Percentiles rank a stretch among this genome's conserved stretches.
Evolutionary conservation across 1,140 invertebrate species (phyloP).

Genomic region (Drosophila athabasca): DNA sequence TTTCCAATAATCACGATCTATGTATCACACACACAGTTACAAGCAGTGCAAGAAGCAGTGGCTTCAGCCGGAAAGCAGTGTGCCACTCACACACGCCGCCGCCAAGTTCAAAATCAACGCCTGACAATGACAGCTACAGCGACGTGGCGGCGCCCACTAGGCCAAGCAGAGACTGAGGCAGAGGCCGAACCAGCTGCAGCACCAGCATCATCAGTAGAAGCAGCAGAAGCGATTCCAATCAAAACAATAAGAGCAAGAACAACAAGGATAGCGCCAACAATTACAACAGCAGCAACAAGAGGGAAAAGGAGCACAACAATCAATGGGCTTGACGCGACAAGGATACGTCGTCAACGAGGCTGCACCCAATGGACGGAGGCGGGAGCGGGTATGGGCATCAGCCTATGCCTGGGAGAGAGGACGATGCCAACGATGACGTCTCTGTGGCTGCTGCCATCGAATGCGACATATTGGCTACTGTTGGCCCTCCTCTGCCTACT

Average conservation of each 20-base stretch:
- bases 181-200: conserved; percentile 15
- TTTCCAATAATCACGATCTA: conserved; percentile 45
- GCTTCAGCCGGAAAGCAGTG: conserved; percentile 2
- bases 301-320: conserved; percentile 24
- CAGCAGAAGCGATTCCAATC: conserved; percentile 16
- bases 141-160: conserved; percentile 50
- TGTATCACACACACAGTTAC: conserved; percentile 15
- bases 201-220: conserved; percentile 15
- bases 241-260: conserved; percentile 1
- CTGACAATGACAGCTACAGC: conserved; percentile 74
- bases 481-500: conserved; percentile 62
- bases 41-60: conserved; percentile 26
- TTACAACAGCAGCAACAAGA: conserved; percentile 10
- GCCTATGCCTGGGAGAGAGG: conserved; percentile 23
- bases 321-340: conserved; percentile 55
- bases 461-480: conserved; percentile 60
- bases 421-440: conserved; percentile 50
- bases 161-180: conserved; percentile 14
- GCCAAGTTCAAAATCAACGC: conserved; percentile 79
- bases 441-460: conserved; percentile 47
- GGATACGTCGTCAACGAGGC: conserved; percentile 44
- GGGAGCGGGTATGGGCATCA: conserved; percentile 7
- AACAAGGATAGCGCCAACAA: conserved; percentile 24
- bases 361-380: conserved; percentile 21
- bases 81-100: conserved; percentile 8